A percentile compares a stretch with the other conserved stretches of the same genome.
Conservation (phyloP, 2,113 vertebrate genomes). For the Carlito syrichta region DNA sequence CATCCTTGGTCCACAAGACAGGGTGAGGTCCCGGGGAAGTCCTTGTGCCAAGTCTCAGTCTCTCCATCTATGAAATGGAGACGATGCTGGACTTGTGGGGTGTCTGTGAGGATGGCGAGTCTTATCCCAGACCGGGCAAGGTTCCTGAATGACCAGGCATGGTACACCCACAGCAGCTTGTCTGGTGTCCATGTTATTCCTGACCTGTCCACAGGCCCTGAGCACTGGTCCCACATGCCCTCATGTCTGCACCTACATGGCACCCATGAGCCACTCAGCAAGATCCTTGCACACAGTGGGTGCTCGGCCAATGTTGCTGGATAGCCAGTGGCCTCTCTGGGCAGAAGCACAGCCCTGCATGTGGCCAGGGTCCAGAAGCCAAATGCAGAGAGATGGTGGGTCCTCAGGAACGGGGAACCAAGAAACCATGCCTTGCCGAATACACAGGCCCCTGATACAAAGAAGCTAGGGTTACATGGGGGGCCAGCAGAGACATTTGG, state of each 20-base stretch:
- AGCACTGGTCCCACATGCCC: fast-evolving
- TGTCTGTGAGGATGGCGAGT: not conserved
- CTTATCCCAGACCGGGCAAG: fast-evolving
- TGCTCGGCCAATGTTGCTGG: not conserved
- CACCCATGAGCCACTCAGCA: fast-evolving
- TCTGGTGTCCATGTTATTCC: fast-evolving
- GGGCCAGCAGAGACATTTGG: not conserved
- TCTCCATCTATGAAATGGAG: not conserved
- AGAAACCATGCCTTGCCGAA: not conserved
- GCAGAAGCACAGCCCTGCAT: not conserved
- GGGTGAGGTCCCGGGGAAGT: not conserved
- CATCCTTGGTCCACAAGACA: not conserved
- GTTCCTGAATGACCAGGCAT: no score
- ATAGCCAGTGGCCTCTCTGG: fast-evolving
- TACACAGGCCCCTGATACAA: not conserved
- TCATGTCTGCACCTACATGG: fast-evolving
- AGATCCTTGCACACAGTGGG: not conserved
- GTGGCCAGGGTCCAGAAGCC: no score
- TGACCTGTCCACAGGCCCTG: fast-evolving
- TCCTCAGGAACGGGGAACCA: not conserved
- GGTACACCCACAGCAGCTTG: not conserved
- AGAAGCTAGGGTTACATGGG: fast-evolving
- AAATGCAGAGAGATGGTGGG: not conserved
- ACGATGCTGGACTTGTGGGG: fast-evolving
- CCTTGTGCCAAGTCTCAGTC: fast-evolving